Conservation (phyloP, 2,113 vertebrate genomes). For the Beaufortia kweichowensis region DNA sequence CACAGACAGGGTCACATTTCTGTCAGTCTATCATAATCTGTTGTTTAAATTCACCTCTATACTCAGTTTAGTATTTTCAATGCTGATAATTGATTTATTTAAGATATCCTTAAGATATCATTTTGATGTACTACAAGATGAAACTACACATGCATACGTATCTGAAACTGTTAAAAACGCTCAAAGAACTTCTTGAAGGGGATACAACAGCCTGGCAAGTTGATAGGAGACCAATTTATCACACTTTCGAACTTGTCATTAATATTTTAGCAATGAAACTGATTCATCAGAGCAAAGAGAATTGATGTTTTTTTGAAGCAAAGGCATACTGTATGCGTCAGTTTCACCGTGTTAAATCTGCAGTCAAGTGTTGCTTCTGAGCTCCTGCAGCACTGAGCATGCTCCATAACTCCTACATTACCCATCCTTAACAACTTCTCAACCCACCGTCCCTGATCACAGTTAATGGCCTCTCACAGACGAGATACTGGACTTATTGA, state of each 20-base stretch:
- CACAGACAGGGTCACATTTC: too few relatives aligned
- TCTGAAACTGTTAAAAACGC: constrained; percentile 19
- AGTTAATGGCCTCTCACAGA: constrained; percentile 36
- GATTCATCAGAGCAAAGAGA: constrained; percentile 17
- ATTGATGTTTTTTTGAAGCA: neutral
- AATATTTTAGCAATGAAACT: constrained; percentile 32
- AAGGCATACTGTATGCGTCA: neutral
- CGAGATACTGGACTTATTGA: constrained; percentile 39
- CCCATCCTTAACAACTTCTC: neutral
- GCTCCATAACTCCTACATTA: neutral
- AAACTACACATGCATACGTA: neutral
- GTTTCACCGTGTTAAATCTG: constrained; percentile 8
- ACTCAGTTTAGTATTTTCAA: neutral
- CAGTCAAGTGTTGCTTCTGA: neutral
- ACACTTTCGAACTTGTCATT: constrained; percentile 18
- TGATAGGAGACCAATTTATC: constrained; percentile 32
- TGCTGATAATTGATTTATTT: constrained; percentile 24
- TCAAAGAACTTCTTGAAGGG: constrained; percentile 6
- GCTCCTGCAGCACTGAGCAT: constrained; percentile 16
- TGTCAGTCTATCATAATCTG: constrained; percentile 25
- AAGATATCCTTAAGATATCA: constrained; percentile 6
- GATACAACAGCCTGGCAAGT: neutral
- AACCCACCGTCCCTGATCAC: constrained; percentile 17
- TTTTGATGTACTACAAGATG: constrained; percentile 28
- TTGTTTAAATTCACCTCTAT: constrained; percentile 12